Conservation (phyloP, 2,797 vertebrate species). For the Microchirus variegatus region DNA sequence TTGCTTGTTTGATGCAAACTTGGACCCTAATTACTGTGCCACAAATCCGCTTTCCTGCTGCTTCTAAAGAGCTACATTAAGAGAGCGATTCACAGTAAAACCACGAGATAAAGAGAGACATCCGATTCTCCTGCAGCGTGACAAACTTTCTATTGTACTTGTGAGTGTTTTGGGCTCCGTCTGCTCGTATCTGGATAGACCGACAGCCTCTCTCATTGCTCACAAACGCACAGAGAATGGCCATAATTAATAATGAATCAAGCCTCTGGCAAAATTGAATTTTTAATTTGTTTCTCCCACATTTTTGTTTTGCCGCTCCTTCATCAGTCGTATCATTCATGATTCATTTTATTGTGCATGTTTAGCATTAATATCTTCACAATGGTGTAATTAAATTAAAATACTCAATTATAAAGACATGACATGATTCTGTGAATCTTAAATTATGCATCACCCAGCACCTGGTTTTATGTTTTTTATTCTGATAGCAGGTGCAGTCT, state of each 20-base stretch:
- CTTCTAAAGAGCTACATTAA: conserved; percentile 2
- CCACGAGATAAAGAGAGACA: neutral
- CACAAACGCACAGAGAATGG: conserved; percentile 25
- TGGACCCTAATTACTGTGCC: neutral
- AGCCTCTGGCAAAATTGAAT: conserved; percentile 76
- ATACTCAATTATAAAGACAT: conserved; percentile 17
- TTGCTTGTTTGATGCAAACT: neutral
- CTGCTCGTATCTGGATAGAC: conserved; percentile 26
- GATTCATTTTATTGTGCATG: conserved; percentile 57
- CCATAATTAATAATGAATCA: conserved; percentile 80
- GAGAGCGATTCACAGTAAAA: conserved; percentile 9
- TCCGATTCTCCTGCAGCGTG: conserved; percentile 1
- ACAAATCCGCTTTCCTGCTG: neutral
- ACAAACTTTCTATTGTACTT: conserved; percentile 20
- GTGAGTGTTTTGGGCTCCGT: conserved; percentile 11
- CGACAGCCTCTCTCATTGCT: conserved; percentile 20
- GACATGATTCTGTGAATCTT: conserved; percentile 30
- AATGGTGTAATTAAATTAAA: conserved; percentile 58
- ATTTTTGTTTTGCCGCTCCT: conserved; percentile 53
- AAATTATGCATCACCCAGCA: conserved; percentile 34
- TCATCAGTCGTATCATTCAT: conserved; percentile 56
- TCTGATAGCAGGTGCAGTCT: conserved; percentile 52
- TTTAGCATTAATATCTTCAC: conserved; percentile 53
- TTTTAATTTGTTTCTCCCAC: conserved; percentile 69
- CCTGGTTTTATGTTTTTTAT: conserved; percentile 56